Percentiles rank a stretch among this genome's conserved stretches.
Evolutionary conservation across 2,888 invertebrate species (phyloP).

Genomic region (Tipula lateralis): DNA sequence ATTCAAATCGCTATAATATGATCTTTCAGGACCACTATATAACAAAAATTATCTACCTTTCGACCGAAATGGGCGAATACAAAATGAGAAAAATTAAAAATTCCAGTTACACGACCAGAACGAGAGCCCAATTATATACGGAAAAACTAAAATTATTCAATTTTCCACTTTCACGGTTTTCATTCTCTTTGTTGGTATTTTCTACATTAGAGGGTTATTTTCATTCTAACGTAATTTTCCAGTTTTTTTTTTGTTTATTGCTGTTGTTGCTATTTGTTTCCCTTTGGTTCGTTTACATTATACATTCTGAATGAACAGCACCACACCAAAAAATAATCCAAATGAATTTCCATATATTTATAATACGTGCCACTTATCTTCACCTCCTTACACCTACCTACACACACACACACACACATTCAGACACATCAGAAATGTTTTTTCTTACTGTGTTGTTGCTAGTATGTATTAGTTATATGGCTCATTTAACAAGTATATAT

Average conservation of each 20-base stretch:
- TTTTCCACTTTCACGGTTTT: conserved; percentile 1
- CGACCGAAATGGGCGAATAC: too few relatives aligned
- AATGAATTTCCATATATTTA: conserved; percentile 24
- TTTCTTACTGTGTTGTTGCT: background rate
- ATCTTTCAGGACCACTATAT: too few relatives aligned
- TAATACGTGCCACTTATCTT: background rate
- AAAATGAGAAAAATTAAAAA: too few relatives aligned
- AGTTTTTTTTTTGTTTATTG: background rate
- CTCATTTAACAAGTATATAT: background rate
- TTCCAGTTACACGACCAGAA: background rate
- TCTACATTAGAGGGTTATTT: background rate
- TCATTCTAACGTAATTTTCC: background rate
- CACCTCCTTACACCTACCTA: background rate
- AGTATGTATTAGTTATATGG: background rate
- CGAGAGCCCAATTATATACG: background rate
- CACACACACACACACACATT: background rate
- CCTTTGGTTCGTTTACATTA: background rate
- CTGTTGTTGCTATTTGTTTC: background rate
- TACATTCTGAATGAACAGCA: background rate
- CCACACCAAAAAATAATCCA: background rate
- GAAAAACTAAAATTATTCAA: background rate
- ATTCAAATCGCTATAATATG: too few relatives aligned
- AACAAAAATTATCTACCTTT: too few relatives aligned
- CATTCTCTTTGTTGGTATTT: background rate
- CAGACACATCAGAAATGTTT: background rate